A percentile compares a stretch with the other conserved stretches of the same genome.
These are phyloP conservation scores for Spodoptera picta DNA, from an alignment of 2,888 invertebrate genomes.

Conservation along the genomic window DNA sequence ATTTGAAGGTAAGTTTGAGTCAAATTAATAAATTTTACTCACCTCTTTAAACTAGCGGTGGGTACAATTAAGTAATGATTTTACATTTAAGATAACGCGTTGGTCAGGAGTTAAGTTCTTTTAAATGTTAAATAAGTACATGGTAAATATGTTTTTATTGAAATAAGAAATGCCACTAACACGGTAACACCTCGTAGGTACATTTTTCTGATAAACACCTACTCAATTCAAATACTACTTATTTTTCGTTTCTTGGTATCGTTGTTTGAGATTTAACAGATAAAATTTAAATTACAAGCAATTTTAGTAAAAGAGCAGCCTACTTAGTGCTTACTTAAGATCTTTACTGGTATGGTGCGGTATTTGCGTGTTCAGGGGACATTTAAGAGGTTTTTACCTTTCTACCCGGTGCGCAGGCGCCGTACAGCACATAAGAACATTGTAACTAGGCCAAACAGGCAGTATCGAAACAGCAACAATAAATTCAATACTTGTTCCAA, in stretches of 20 bases:
- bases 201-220: no score
- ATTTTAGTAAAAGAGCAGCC: conserved; percentile 10
- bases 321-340: conserved; percentile 11
- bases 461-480: conserved; percentile 25
- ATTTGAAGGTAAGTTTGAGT: no score
- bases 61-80: no score
- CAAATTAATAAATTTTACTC: no score
- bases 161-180: no score
- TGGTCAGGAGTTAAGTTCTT: no score
- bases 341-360: conserved; percentile 29
- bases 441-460: conserved; percentile 45
- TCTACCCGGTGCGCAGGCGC: conserved; percentile 33
- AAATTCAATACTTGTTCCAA: conserved; percentile 43
- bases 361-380: conserved; percentile 18
- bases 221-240: no score
- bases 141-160: no score
- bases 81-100: no score
- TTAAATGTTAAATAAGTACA: no score
- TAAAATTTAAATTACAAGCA: conserved; percentile 10
- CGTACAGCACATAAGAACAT: conserved; percentile 14
- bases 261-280: conserved; percentile 5
- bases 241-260: conserved; percentile 9
- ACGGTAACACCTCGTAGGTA: no score
- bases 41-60: no score
- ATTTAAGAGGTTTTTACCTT: conserved; percentile 29